phyloP scores from a whole-genome alignment of 2,113 vertebrate genomes.

The Oreochromis tanganicae region DNA sequence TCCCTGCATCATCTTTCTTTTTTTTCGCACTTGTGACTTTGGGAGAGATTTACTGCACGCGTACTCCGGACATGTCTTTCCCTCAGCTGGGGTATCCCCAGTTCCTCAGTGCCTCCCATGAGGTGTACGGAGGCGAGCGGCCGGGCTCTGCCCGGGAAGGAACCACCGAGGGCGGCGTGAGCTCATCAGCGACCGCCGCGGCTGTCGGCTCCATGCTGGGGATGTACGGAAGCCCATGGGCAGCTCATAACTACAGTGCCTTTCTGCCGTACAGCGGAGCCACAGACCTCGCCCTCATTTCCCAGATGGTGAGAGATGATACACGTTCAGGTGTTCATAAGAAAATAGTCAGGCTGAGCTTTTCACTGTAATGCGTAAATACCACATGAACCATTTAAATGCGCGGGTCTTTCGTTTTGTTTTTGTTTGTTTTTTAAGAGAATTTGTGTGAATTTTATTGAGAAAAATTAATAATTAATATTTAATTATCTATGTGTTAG shows the following conservation, averaged over 20 bases:
- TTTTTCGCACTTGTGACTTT: constrained; percentile 27
- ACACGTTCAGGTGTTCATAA: not conserved
- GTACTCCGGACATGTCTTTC: constrained; percentile 84
- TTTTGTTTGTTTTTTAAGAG: not conserved
- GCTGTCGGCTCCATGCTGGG: constrained; percentile 91
- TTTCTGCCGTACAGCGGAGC: constrained; percentile 90
- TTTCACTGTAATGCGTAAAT: not conserved
- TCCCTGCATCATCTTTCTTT: constrained; percentile 24
- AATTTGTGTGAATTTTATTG: not conserved
- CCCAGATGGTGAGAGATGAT: constrained; percentile 88
- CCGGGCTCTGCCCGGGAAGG: constrained; percentile 82
- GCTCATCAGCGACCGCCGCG: constrained; percentile 78
- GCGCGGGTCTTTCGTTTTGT: not conserved
- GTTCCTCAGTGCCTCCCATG: constrained; percentile 85
- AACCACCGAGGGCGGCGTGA: constrained; percentile 76
- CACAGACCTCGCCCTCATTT: constrained; percentile 88
- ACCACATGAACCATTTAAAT: not conserved
- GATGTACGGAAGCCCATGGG: constrained; percentile 91
- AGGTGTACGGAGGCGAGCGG: constrained; percentile 84
- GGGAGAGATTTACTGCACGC: constrained; percentile 43
- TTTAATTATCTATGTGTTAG: not conserved
- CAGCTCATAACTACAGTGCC: constrained; percentile 89
- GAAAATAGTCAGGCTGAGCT: not conserved
- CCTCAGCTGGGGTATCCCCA: constrained; percentile 93
- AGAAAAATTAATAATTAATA: not conserved